Evolutionary conservation across 2,797 vertebrate genomes (phyloP).

Genomic region (Ciconia nigra): DNA sequence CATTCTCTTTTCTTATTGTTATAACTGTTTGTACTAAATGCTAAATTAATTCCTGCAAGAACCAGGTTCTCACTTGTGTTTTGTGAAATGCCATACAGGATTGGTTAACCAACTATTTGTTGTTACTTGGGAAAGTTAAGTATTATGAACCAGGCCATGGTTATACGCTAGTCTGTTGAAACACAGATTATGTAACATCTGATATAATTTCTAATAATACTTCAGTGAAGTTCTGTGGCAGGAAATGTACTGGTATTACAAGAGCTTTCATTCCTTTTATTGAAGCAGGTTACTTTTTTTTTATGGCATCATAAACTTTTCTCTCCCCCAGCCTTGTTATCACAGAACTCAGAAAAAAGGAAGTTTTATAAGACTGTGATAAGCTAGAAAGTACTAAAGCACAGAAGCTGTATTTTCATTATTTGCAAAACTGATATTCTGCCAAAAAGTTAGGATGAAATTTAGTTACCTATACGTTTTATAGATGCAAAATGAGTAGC

Average conservation of each 20-base stretch:
- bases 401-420: neutral
- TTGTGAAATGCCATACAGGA: neutral
- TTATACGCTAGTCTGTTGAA: neutral
- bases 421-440: neutral
- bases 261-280: neutral
- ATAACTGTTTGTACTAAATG: neutral
- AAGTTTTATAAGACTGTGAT: neutral
- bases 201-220: constrained; percentile 17
- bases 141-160: neutral
- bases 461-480: neutral
- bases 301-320: neutral
- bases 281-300: neutral
- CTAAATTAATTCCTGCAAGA: neutral
- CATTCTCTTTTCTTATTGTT: neutral
- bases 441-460: neutral
- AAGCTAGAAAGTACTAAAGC: neutral
- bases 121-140: neutral
- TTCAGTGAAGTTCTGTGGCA: neutral
- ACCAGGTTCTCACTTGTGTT: neutral
- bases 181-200: neutral
- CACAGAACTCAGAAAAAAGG: neutral
- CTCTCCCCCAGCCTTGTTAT: neutral
- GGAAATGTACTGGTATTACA: neutral
- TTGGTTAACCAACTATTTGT: neutral
- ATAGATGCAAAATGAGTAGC: neutral